Evolutionary conservation across 1,140 invertebrate species (phyloP).

Genomic region (Drosophila arizonae): DNA sequence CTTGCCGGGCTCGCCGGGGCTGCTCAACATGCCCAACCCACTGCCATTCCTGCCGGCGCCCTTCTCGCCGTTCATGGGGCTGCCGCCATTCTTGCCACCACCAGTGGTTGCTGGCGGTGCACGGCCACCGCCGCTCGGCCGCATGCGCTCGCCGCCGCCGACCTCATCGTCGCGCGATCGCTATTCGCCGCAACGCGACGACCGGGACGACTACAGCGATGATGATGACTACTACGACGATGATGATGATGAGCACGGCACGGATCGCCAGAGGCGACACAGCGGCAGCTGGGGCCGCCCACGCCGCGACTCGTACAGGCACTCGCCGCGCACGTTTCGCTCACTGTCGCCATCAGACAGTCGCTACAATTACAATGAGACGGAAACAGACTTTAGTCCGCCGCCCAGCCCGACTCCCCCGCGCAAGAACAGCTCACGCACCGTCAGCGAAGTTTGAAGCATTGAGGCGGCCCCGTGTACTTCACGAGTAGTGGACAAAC

Average conservation of each 20-base stretch:
- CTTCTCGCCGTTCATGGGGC: conserved; percentile 83
- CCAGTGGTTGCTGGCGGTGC: conserved; percentile 83
- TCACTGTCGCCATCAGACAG: conserved; percentile 78
- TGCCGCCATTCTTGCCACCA: conserved; percentile 83
- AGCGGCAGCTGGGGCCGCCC: conserved; percentile 67
- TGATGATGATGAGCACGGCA: conserved; percentile 57
- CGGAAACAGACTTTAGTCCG: conserved; percentile 82
- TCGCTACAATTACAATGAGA: conserved; percentile 80
- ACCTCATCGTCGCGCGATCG: conserved; percentile 46
- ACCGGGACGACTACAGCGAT: conserved; percentile 69
- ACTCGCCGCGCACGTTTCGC: conserved; percentile 75
- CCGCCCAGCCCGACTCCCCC: conserved; percentile 66
- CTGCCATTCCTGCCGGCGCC: conserved; percentile 84
- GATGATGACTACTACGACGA: conserved; percentile 69
- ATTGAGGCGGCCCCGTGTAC: conserved; percentile 28
- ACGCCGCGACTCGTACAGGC: conserved; percentile 61
- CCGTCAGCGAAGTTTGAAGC: conserved; percentile 64
- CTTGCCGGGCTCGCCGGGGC: conserved; percentile 67
- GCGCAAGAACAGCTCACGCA: conserved; percentile 52
- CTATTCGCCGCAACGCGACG: conserved; percentile 48
- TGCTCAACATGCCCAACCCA: conserved; percentile 72
- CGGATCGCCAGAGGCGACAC: conserved; percentile 52
- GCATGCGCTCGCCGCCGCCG: conserved; percentile 86
- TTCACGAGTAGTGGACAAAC: conserved; percentile 23
- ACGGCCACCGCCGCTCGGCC: conserved; percentile 86